A percentile compares a stretch with the other conserved stretches of the same genome.
Conservation (phyloP, 2,113 vertebrate species). For the Corynorhinus townsendii region DNA sequence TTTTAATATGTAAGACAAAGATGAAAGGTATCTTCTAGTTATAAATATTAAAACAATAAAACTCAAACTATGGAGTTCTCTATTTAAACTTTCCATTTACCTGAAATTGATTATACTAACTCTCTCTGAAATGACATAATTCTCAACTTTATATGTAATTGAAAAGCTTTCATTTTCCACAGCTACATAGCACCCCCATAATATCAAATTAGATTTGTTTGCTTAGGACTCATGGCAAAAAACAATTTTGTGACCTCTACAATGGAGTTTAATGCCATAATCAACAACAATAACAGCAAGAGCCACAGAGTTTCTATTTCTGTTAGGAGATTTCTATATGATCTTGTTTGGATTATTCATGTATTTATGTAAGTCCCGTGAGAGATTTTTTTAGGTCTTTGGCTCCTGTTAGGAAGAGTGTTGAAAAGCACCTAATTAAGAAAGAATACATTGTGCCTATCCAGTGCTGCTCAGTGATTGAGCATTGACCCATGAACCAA, state of each 20-base stretch:
- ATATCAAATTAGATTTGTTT: not conserved
- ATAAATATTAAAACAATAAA: not conserved
- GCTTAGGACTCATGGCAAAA: not conserved
- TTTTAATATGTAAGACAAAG: not conserved
- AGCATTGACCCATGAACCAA: no score
- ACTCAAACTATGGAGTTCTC: not conserved
- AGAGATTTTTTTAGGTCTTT: not conserved
- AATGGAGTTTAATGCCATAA: not conserved
- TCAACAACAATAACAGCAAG: not conserved
- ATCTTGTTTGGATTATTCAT: not conserved
- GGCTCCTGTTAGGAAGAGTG: not conserved
- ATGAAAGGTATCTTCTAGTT: not conserved
- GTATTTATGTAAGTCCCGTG: not conserved
- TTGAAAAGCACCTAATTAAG: slow-evolving; percentile 7
- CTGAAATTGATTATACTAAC: not conserved
- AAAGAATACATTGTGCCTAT: not conserved
- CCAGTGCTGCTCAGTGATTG: no score
- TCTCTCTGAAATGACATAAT: not conserved
- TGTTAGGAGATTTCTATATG: not conserved
- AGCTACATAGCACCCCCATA: accelerated
- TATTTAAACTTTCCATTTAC: not conserved
- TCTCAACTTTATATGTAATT: not conserved
- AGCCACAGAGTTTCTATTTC: not conserved
- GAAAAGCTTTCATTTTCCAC: not conserved
- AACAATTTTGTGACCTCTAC: not conserved